These are phyloP conservation scores for Channa maculata DNA, from an alignment of 2,113 vertebrate species.

Conservation along the genomic window DNA sequence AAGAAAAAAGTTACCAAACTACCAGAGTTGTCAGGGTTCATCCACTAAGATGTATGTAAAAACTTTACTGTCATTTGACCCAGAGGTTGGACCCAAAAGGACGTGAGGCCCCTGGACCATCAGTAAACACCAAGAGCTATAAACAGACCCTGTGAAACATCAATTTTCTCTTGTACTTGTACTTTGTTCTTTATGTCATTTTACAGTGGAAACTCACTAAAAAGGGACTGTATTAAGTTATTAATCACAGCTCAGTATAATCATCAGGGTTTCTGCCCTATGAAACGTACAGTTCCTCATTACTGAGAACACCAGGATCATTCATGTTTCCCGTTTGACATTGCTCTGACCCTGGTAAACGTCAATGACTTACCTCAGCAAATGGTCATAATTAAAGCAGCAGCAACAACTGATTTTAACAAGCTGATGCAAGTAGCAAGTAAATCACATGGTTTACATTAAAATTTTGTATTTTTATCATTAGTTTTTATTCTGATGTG, in stretches of 20 bases:
- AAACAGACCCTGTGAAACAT: too few relatives aligned
- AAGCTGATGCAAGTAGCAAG: background rate
- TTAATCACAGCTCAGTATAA: too few relatives aligned
- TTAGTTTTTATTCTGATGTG: background rate
- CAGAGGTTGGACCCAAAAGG: too few relatives aligned
- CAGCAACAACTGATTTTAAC: background rate
- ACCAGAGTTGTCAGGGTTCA: too few relatives aligned
- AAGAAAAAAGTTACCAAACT: too few relatives aligned
- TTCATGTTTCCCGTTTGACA: background rate
- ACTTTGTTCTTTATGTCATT: too few relatives aligned
- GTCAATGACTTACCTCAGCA: slow-evolving; percentile 3
- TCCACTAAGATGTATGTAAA: too few relatives aligned
- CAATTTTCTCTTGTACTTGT: too few relatives aligned
- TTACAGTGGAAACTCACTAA: too few relatives aligned
- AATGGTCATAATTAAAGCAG: background rate
- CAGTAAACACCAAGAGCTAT: too few relatives aligned
- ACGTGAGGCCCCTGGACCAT: too few relatives aligned
- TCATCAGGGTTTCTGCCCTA: background rate
- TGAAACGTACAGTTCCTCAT: background rate
- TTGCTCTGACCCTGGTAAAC: background rate
- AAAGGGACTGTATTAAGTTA: background rate
- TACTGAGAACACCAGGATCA: background rate
- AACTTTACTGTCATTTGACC: too few relatives aligned
- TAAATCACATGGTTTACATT: background rate
- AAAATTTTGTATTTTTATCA: background rate